Evolutionary conservation across 2,797 vertebrate species (phyloP), one percentile per base, ranked within the genome.

Genomic region (Galago senegalensis): DNA sequence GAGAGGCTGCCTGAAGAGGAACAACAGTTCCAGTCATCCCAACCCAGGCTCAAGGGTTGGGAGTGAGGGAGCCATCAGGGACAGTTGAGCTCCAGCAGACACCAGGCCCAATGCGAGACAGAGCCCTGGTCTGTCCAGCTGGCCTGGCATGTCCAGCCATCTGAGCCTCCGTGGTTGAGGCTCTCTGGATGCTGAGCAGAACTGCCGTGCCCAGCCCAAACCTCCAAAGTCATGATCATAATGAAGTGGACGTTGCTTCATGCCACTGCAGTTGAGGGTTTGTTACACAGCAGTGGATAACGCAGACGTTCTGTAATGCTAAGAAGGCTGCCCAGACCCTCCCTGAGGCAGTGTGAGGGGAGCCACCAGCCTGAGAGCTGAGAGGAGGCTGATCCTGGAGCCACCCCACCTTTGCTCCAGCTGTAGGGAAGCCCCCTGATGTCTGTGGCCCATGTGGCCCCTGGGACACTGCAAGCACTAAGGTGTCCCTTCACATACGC

Each of bases 271-370:
- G 49, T 37, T n/a, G 23, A 37, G 63, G 31, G 61, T 60, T 65
- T 27, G 25, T 37, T 29, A 70, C 14, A 20, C 27, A 27, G 1
- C 29, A 31, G 1, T n/a, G 37, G 25, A 6, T 10, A 80, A 23
- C 34, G 3, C 21, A 63, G 70, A 67, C 5, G 46, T 80, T 5
- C 12, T 1, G 27, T 0, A 0, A 3, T 21, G 16, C 13, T 8
- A 21, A 27, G 65, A n/a, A 65, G 89, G 40, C 65, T 25, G 40
- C 31, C 18, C 5, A 56, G 58, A 27, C 53, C 60, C 76, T 7
- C 4, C 0, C 43, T 63, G 18, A 11, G 80, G 73, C 31, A 21
- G n/a, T 16, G 4, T 13, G 17, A 77, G 79, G 10, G 16, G 60
- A 69, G 5, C 13, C 2, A 3, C 5, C 11, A 21, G 75, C 18